Conservation (phyloP, 2,113 vertebrate genomes). For the Gallinago undulata region DNA sequence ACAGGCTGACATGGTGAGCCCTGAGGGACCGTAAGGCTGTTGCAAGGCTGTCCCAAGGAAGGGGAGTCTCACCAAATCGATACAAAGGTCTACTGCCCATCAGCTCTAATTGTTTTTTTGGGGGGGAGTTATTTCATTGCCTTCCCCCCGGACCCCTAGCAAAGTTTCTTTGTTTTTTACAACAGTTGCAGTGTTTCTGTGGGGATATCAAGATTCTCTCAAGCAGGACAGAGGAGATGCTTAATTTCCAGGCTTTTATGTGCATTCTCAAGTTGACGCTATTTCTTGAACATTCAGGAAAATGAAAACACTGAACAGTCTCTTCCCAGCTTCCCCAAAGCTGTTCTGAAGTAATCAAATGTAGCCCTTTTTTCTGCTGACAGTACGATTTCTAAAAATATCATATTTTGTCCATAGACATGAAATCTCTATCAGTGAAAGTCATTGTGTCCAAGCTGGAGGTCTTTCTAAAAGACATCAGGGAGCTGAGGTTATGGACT, state of each 20-base stretch:
- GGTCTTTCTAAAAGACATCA: not conserved
- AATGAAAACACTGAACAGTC: not conserved
- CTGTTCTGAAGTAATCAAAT: not conserved
- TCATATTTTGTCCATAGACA: not conserved
- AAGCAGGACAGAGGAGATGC: not conserved
- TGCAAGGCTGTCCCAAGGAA: not conserved
- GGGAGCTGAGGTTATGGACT: not conserved
- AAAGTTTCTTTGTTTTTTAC: not conserved
- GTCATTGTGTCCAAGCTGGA: not conserved
- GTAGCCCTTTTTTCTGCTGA: not conserved
- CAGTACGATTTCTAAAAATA: not conserved
- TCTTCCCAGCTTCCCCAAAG: not conserved
- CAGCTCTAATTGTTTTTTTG: not conserved
- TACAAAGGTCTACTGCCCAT: not conserved
- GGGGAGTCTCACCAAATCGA: not conserved
- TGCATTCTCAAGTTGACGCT: not conserved
- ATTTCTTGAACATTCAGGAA: not conserved
- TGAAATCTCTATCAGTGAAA: not conserved
- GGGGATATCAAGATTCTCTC: not conserved
- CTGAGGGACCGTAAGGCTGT: rapidly evolving
- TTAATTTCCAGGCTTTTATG: not conserved
- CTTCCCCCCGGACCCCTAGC: not conserved
- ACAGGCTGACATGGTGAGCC: not conserved
- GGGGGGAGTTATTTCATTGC: not conserved
- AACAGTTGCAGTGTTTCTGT: not conserved